Conservation (phyloP, 2,797 vertebrate genomes). For the Alcedo atthis region DNA sequence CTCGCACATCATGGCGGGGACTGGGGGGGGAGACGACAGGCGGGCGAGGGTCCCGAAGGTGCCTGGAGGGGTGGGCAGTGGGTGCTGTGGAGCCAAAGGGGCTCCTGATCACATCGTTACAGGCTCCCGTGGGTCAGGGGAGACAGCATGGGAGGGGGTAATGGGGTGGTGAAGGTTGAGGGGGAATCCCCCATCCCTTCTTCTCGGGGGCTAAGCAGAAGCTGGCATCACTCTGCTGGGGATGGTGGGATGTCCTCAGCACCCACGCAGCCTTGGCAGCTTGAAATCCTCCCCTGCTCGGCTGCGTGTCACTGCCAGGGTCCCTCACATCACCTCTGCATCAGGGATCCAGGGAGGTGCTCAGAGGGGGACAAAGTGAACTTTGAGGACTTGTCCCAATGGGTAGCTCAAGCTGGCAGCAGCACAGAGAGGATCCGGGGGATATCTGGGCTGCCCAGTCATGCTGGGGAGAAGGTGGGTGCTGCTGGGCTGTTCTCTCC, state of each 20-base stretch:
- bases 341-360: neutral
- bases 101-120: slow-evolving; percentile 26
- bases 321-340: neutral
- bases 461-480: neutral
- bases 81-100: neutral
- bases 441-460: neutral
- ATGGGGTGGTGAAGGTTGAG: neutral
- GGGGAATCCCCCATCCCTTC: slow-evolving; percentile 1
- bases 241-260: neutral
- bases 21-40: neutral
- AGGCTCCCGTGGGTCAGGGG: neutral
- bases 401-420: neutral
- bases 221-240: neutral
- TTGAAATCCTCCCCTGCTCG: neutral
- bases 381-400: neutral
- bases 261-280: neutral
- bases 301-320: neutral
- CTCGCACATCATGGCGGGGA: slow-evolving; percentile 91
- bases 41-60: neutral
- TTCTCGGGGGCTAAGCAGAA: neutral
- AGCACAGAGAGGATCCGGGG: neutral
- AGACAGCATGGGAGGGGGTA: neutral
- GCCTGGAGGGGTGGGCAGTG: neutral
- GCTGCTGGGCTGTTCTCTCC: neutral
- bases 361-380: neutral